These are phyloP conservation scores for Chloroceryle amazona DNA, from an alignment of 2,797 vertebrate genomes.

Conservation along the genomic window DNA sequence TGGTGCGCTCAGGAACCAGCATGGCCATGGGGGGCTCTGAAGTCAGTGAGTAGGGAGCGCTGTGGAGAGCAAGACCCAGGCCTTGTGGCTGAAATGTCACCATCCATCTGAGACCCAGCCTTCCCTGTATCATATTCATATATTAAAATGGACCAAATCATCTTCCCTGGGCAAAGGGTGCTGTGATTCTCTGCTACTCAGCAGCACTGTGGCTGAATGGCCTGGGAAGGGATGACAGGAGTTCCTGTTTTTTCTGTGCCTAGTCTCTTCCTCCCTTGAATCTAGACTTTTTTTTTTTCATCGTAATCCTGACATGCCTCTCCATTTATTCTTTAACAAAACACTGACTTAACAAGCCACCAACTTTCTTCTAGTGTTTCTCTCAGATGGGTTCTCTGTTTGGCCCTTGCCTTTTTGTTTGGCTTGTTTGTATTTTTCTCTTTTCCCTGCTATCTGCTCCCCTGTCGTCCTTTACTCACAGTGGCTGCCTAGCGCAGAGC, in stretches of 20 bases:
- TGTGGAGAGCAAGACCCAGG: fast-evolving
- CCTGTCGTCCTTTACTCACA: background rate
- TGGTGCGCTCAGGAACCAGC: fast-evolving
- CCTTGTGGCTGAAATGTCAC: too few relatives aligned
- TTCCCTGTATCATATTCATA: fast-evolving
- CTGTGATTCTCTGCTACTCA: background rate
- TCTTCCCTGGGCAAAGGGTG: background rate
- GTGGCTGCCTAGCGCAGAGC: background rate
- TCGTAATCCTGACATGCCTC: background rate
- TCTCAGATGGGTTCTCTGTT: background rate
- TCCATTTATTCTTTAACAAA: background rate
- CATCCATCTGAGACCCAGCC: fast-evolving
- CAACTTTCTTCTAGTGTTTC: background rate
- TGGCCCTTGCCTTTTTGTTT: background rate
- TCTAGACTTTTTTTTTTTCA: background rate
- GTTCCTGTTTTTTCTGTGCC: background rate
- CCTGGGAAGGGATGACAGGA: background rate
- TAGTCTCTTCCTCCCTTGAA: background rate
- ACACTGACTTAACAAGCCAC: background rate
- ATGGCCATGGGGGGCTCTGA: background rate
- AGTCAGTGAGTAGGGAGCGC: background rate
- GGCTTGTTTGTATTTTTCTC: background rate
- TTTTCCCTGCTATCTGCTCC: background rate
- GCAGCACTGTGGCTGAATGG: background rate
- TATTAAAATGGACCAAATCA: background rate